phyloP scores from a whole-genome alignment of 2,113 vertebrate genomes.

The Setophaga coronata region DNA sequence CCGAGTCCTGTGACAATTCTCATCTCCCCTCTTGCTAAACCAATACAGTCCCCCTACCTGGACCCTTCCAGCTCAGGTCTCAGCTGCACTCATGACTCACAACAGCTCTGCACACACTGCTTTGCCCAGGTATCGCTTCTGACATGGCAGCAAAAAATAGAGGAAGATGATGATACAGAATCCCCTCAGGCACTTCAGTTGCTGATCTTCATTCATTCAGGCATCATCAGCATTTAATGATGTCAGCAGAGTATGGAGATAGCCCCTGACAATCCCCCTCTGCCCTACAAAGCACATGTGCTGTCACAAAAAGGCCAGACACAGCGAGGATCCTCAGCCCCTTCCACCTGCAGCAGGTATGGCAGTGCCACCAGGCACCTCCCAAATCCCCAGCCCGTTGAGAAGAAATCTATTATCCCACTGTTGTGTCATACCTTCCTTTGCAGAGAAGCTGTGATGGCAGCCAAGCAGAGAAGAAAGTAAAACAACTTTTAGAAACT shows the following conservation, averaged over 20 bases:
- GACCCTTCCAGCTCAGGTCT: not conserved
- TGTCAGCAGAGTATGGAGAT: not conserved
- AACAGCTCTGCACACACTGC: not conserved
- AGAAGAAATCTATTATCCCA: not conserved
- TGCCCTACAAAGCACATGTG: not conserved
- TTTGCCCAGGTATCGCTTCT: not conserved
- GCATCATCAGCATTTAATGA: not conserved
- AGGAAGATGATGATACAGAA: not conserved
- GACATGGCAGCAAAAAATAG: not conserved
- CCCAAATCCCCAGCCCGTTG: not conserved
- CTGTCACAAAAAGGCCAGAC: not conserved
- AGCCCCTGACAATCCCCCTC: not conserved
- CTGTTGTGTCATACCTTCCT: not conserved
- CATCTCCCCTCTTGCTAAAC: not conserved
- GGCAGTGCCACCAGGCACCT: not conserved
- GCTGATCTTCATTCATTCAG: not conserved
- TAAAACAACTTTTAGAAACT: conserved; percentile 10
- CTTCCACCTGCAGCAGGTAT: not conserved
- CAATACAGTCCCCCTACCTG: not conserved
- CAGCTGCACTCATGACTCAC: not conserved
- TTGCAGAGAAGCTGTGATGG: not conserved
- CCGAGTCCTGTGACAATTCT: not conserved
- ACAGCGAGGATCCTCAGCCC: not conserved
- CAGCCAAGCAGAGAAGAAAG: conserved; percentile 26
- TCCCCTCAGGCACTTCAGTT: not conserved